A percentile compares a stretch with the other conserved stretches of the same genome.
These are phyloP conservation scores for Morone saxatilis DNA, from an alignment of 2,113 vertebrate species.

Conservation along the genomic window DNA sequence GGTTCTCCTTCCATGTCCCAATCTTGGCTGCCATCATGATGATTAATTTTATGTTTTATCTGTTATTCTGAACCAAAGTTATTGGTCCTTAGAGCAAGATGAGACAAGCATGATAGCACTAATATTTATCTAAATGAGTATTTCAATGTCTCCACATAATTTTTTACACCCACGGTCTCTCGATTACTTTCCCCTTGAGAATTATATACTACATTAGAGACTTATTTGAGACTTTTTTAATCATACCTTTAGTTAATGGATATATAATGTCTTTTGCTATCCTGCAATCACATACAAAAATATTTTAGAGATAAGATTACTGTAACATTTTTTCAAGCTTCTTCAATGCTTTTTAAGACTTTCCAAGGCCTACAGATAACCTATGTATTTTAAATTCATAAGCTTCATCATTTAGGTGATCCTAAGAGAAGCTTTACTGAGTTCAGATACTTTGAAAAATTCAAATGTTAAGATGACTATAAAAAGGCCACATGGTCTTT, in stretches of 20 bases:
- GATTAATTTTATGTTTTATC: too few relatives aligned
- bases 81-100: neutral
- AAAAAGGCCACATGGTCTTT: constrained; percentile 4
- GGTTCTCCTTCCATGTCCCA: neutral
- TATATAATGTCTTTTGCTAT: too few relatives aligned
- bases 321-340: too few relatives aligned
- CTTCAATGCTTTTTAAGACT: neutral
- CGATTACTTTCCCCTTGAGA: constrained; percentile 10
- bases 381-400: neutral
- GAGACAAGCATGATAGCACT: neutral
- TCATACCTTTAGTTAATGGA: too few relatives aligned
- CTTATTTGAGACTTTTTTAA: neutral
- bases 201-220: neutral
- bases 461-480: neutral
- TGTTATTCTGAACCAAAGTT: neutral
- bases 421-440: neutral
- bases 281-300: too few relatives aligned
- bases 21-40: neutral
- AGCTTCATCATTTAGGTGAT: neutral
- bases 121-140: neutral
- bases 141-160: neutral
- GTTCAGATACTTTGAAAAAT: constrained; percentile 11
- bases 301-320: too few relatives aligned
- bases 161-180: neutral
- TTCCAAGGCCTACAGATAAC: neutral